Conservation (phyloP, 1,140 invertebrate genomes). For the Drosophila eugracilis region DNA sequence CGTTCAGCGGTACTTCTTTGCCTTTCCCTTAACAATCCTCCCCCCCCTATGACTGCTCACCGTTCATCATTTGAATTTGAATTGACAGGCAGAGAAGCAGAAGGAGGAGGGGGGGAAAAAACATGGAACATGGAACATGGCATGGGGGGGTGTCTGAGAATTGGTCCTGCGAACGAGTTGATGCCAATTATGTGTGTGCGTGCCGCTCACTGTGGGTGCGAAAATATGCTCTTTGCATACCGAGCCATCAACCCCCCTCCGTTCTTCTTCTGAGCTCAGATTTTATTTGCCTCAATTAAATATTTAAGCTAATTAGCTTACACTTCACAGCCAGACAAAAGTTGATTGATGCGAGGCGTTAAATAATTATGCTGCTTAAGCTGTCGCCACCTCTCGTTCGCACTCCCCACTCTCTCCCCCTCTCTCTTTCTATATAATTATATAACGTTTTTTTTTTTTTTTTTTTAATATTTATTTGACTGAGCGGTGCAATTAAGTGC, state of each 20-base stretch:
- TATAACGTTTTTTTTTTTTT: background rate
- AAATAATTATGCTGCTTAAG: slow-evolving; percentile 61
- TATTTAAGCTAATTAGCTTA: slow-evolving; percentile 79
- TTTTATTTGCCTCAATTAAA: slow-evolving; percentile 78
- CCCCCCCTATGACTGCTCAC: background rate
- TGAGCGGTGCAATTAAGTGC: slow-evolving; percentile 37
- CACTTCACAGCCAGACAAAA: slow-evolving; percentile 57
- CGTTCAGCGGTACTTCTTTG: too few relatives aligned
- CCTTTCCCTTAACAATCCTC: too few relatives aligned
- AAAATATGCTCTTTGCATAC: slow-evolving; percentile 47
- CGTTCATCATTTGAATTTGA: slow-evolving; percentile 65
- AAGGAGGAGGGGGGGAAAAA: background rate
- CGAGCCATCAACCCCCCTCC: slow-evolving; percentile 15
- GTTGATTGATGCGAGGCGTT: slow-evolving; percentile 69
- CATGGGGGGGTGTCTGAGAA: background rate
- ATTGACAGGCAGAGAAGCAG: slow-evolving; percentile 48
- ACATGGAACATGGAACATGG: too few relatives aligned
- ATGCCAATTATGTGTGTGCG: slow-evolving; percentile 71
- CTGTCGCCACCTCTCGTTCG: slow-evolving; percentile 11
- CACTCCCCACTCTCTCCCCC: too few relatives aligned
- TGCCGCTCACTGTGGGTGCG: slow-evolving; percentile 28
- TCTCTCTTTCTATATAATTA: background rate
- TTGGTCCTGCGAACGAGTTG: slow-evolving; percentile 39
- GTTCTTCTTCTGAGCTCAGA: slow-evolving; percentile 26
- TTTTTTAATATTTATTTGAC: too few relatives aligned